These are phyloP conservation scores for Nerophis ophidion DNA, from an alignment of 2,113 vertebrate genomes.

Conservation along the genomic window DNA sequence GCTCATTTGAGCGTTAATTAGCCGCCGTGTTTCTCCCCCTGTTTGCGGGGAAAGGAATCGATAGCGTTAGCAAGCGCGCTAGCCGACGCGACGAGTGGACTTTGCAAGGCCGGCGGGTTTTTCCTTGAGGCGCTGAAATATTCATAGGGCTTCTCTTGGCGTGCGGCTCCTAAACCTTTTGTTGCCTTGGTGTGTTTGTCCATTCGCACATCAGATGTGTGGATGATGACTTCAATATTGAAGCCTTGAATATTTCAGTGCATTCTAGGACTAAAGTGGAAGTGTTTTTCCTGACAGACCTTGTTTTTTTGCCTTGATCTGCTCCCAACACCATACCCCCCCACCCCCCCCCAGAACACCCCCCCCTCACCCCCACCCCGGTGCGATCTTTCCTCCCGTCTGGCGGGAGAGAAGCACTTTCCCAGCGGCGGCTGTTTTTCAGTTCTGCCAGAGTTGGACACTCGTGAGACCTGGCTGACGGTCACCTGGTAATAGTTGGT, in stretches of 20 bases:
- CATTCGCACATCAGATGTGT: slow-evolving; percentile 56
- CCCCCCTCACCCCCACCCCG: slow-evolving; percentile 69
- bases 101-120: slow-evolving; percentile 21
- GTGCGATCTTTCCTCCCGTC: slow-evolving; percentile 21
- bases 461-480: slow-evolving; percentile 72
- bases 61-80: slow-evolving; percentile 61
- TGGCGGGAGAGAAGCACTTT: slow-evolving; percentile 74
- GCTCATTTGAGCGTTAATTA: slow-evolving; percentile 82
- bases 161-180: slow-evolving; percentile 34
- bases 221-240: slow-evolving; percentile 67
- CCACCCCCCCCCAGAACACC: slow-evolving; percentile 8
- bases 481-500: slow-evolving; percentile 71
- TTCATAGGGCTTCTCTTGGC: not conserved
- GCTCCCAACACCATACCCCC: not conserved
- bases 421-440: slow-evolving; percentile 64
- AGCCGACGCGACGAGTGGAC: not conserved
- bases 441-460: slow-evolving; percentile 68
- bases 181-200: slow-evolving; percentile 49
- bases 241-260: slow-evolving; percentile 68
- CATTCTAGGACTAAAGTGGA: slow-evolving; percentile 71
- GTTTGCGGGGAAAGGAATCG: slow-evolving; percentile 53
- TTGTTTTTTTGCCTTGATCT: slow-evolving; percentile 12
- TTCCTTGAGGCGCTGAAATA: slow-evolving; percentile 30
- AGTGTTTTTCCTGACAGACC: slow-evolving; percentile 69
- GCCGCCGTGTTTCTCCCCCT: slow-evolving; percentile 30